A percentile compares a stretch with the other conserved stretches of the same genome.
These are phyloP conservation scores for Aphelinus certus DNA, from an alignment of 1,140 invertebrate species.

Conservation along the genomic window DNA sequence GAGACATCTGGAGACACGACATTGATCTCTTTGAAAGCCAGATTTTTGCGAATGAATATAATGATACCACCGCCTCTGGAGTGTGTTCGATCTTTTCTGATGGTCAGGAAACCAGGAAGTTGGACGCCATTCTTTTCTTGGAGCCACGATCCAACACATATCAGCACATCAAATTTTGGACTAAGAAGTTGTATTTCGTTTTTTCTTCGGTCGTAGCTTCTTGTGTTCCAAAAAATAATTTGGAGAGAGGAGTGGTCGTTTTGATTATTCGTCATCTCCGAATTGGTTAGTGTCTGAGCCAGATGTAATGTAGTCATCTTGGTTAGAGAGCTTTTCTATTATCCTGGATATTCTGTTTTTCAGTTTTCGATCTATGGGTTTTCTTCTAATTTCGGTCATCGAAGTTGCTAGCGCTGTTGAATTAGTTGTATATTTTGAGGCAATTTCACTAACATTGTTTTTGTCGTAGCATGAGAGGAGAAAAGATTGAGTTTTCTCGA, in stretches of 20 bases:
- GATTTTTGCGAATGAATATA: neutral
- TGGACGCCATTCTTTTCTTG: neutral
- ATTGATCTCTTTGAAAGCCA: constrained; percentile 17
- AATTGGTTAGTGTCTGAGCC: no score
- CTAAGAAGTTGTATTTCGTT: neutral
- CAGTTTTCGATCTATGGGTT: neutral
- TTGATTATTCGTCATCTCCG: neutral
- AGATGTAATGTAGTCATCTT: neutral
- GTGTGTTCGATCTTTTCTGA: constrained; percentile 11
- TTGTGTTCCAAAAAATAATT: constrained; percentile 8
- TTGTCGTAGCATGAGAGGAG: neutral
- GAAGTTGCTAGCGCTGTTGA: neutral
- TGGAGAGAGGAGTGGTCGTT: neutral
- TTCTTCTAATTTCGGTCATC: neutral
- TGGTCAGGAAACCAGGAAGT: constrained; percentile 5
- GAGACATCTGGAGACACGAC: neutral
- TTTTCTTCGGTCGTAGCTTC: neutral
- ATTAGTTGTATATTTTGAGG: neutral
- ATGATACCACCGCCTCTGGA: constrained; percentile 12
- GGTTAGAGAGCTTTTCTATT: neutral
- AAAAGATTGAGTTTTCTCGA: neutral
- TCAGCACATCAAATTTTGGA: neutral
- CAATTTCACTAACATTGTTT: neutral
- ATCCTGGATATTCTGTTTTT: neutral
- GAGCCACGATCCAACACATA: constrained; percentile 14